These are phyloP conservation scores for Actinia tenebrosa DNA, from an alignment of 64 coral and sea anemone species.

Conservation along the genomic window DNA sequence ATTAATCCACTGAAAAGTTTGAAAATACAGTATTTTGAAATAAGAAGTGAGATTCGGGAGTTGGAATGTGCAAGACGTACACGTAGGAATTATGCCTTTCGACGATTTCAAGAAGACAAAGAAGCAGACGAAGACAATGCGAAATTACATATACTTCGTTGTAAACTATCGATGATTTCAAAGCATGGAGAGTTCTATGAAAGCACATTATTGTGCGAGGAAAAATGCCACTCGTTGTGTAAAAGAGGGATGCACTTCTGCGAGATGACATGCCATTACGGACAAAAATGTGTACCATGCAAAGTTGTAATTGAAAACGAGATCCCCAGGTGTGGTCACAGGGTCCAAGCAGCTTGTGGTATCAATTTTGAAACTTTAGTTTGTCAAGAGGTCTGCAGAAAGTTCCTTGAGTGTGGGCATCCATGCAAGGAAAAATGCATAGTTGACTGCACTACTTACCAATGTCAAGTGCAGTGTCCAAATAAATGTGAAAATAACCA, in stretches of 20 bases:
- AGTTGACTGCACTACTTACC: neutral
- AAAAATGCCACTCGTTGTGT: neutral
- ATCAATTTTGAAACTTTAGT: neutral
- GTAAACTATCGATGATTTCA: neutral
- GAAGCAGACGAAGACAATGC: neutral
- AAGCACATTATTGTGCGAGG: neutral
- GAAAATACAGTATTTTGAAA: constrained; percentile 12
- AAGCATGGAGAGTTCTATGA: neutral
- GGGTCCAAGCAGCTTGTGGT: neutral
- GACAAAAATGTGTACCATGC: neutral
- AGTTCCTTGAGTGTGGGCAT: neutral
- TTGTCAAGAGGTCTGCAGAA: constrained; percentile 38
- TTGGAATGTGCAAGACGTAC: neutral
- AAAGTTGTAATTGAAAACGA: neutral
- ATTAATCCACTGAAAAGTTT: constrained; percentile 8
- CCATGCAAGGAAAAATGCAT: neutral
- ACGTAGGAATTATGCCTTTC: neutral
- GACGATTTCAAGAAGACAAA: neutral
- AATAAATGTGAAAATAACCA: constrained; percentile 16
- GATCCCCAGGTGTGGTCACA: neutral
- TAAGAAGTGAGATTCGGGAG: neutral
- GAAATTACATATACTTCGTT: neutral
- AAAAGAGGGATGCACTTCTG: neutral
- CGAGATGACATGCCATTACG: constrained; percentile 14
- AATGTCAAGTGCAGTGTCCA: constrained; percentile 16